phyloP scores from a whole-genome alignment of 2,113 vertebrate species.

The Perca schrenkii region DNA sequence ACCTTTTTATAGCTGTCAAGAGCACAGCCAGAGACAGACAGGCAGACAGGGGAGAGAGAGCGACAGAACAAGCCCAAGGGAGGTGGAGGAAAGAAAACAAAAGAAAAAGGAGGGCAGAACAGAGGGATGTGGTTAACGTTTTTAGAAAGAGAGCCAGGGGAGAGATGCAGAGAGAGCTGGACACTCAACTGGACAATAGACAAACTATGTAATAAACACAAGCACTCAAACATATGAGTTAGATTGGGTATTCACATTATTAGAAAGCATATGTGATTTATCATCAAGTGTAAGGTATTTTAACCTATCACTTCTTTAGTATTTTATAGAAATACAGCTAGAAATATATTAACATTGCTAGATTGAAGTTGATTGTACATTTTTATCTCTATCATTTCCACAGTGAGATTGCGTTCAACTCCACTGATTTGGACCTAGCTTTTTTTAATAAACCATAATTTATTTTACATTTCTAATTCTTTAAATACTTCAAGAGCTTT shows the following conservation, averaged over 20 bases:
- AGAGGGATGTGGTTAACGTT: slow-evolving; percentile 96
- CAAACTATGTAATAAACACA: slow-evolving; percentile 40
- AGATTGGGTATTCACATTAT: neutral
- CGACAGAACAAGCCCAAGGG: slow-evolving; percentile 62
- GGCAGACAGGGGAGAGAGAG: slow-evolving; percentile 69
- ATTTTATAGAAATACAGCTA: neutral
- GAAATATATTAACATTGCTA: slow-evolving; percentile 8
- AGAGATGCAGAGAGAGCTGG: slow-evolving; percentile 48
- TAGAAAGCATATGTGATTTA: neutral
- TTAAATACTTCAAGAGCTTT: neutral
- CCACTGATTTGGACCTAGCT: neutral
- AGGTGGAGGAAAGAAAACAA: slow-evolving; percentile 64
- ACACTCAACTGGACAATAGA: slow-evolving; percentile 42
- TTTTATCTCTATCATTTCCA: neutral
- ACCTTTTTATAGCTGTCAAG: slow-evolving; percentile 97
- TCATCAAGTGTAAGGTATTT: slow-evolving; percentile 5
- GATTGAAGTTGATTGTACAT: neutral
- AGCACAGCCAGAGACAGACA: slow-evolving; percentile 91
- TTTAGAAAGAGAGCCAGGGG: slow-evolving; percentile 77
- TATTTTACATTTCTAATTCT: neutral
- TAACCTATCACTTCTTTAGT: neutral
- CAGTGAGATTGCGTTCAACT: neutral
- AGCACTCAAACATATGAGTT: neutral
- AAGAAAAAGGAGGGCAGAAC: slow-evolving; percentile 89
- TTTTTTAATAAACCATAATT: neutral